A percentile compares a stretch with the other conserved stretches of the same genome.
phyloP scores from a whole-genome alignment of 2,113 vertebrate species.

The Cheilinus undulatus region DNA sequence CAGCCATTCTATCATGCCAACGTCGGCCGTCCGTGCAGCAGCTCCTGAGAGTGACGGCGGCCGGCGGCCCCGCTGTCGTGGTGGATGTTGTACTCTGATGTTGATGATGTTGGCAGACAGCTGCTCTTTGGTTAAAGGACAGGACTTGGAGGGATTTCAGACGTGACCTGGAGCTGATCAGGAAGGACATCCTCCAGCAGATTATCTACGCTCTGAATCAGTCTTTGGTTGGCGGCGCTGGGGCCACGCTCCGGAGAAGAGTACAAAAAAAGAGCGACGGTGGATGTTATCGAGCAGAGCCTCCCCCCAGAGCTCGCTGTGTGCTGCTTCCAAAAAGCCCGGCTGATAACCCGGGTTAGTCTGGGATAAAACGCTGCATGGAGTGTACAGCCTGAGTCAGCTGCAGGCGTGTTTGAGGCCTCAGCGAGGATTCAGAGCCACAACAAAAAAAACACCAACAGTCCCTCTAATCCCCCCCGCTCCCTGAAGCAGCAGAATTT shows the following conservation, averaged over 20 bases:
- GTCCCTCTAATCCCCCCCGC: conserved; percentile 42
- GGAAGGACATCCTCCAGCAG: conserved; percentile 5
- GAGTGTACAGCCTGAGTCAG: conserved; percentile 35
- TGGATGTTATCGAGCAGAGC: conserved; percentile 10
- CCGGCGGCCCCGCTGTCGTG: too few relatives aligned
- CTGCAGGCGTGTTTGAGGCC: conserved; percentile 36
- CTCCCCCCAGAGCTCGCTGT: background rate
- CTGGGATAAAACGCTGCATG: conserved; percentile 52
- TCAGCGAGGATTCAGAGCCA: conserved; percentile 22
- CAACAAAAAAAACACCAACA: conserved; percentile 43
- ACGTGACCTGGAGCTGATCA: conserved; percentile 34
- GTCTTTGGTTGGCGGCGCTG: background rate
- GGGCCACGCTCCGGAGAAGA: background rate
- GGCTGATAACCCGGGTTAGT: conserved; percentile 50
- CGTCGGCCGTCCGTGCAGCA: background rate
- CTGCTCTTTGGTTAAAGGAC: conserved; percentile 14
- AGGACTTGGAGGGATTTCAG: conserved; percentile 38
- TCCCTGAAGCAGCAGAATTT: conserved; percentile 5
- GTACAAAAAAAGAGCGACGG: too few relatives aligned
- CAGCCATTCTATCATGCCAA: too few relatives aligned
- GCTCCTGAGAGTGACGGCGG: background rate
- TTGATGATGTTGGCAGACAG: conserved; percentile 34
- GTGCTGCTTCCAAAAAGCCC: conserved; percentile 11
- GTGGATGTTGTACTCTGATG: background rate
- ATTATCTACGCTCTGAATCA: conserved; percentile 24